Evolutionary conservation across 2,797 vertebrate species (phyloP), one percentile per base, ranked within the genome.

Genomic region (Lateolabrax maculatus): DNA sequence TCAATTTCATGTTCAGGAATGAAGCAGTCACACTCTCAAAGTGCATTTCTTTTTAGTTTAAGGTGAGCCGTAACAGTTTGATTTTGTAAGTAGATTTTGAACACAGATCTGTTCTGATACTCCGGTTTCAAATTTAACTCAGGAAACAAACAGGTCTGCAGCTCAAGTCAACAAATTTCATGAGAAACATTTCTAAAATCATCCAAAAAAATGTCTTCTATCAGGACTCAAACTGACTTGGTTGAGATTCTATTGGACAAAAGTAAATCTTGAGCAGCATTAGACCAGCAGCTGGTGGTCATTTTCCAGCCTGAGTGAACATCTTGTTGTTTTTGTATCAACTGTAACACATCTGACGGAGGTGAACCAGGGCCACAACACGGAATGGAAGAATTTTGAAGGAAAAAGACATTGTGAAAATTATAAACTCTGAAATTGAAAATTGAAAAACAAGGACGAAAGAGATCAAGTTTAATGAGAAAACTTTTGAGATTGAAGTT

Each of bases 11-110:
- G 5, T 60, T 62, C 52, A 66, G 16, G 52, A 43, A 56, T 41
- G 23, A 41, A 58, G n/a, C 64, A 65, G 65, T 44, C 49, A 49
- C 48, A 57, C 52, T 74, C 41, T 52, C 52, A 84, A 85, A 80
- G 70, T 75, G 71, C 66, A 34, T 73, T 74, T 63, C 8, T 31
- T 51, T 76, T 25, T 19, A 4, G 63, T 61, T 73, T 66, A 29
- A 39, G 12, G 5, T 65, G 46, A 65, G 19, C 19, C 27, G 67
- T 6, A 80, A 61, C 19, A 46, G 43, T 60, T 27, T 21, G 21
- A 69, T 52, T n/a, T n/a, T n/a, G n/a, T n/a, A n/a, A n/a, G n/a
- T n/a, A n/a, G n/a, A n/a, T n/a, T n/a, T n/a, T n/a, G 21, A 49
- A n/a, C 18, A n/a, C 13, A 15, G 23, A 29, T 71, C 41, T 52